Base-by-base conservation (phyloP, 23 tunicate genomes). In the Aplidium turbinatum region DNA sequence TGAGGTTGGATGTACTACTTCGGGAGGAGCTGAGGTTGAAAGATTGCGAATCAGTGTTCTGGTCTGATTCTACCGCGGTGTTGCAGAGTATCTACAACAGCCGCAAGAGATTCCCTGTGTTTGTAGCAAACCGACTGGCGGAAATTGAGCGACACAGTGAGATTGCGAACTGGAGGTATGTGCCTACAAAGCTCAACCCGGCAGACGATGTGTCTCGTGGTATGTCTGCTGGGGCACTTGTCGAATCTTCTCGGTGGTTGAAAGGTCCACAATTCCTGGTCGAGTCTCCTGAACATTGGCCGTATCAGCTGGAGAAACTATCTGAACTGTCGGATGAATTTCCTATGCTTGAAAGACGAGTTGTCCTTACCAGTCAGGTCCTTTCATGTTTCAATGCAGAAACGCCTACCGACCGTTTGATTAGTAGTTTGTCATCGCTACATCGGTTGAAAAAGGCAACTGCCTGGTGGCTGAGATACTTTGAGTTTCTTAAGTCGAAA, bases 181-280 rank as follows among this genome's bases (percentile, higher is more conserved):
- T 54, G 19, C 6, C 19, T 5, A 16, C 61, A 16, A 25, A 54
- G 23, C 5, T 9, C 20, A 54, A 54, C 22, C 19, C 22, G 6
- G 61, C 61, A n/a, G 61, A 54, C 22, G 21, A 16, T 5, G 61
- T 25, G 6, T 54, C 24, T 54, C 61, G 61, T n/a, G 61, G 22
- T 54, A n/a, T 54, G 61, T 5, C 6, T n/a, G 19, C 24, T 54
- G 6, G 23, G 6, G 21, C 22, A 5, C 21, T 54, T n/a, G 24
- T 54, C 23, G 20, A 16, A 6, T 54, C 6, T 11, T 5, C 6
- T 9, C 61, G 21, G 21, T 54, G 61, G 61, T 16, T 16, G 22
- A n/a, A 9, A 5, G 61, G 61, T 6, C 61, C 61, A 16, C 24
- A 54, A 5, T 54, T 54, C 6, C 61, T 54, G 20, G 21, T 6